These are phyloP conservation scores for Nomada flava DNA, from an alignment of 2,888 invertebrate genomes.

Conservation along the genomic window DNA sequence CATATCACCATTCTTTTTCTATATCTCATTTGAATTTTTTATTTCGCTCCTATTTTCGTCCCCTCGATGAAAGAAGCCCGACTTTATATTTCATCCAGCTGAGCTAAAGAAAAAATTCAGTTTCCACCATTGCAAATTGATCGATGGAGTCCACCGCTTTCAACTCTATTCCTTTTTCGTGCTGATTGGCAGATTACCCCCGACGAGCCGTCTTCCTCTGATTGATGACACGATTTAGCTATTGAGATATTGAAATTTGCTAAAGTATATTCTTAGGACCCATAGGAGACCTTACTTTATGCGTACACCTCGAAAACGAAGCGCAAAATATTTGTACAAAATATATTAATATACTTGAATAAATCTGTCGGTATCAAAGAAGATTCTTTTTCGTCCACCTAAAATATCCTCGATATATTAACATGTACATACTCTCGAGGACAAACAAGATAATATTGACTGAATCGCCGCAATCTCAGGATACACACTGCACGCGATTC, in stretches of 20 bases:
- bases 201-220: constrained; percentile 12
- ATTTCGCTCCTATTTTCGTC: neutral
- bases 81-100: neutral
- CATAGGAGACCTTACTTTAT: too few relatives aligned
- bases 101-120: neutral
- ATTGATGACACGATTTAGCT: constrained; percentile 30
- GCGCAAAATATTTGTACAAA: too few relatives aligned
- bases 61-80: neutral
- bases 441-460: constrained; percentile 2
- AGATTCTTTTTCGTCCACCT: neutral
- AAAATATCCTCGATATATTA: neutral
- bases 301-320: too few relatives aligned
- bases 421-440: too few relatives aligned
- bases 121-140: neutral
- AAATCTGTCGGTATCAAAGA: neutral
- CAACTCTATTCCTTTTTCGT: neutral
- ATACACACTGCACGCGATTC: neutral
- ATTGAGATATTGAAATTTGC: neutral
- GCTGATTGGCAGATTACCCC: constrained; percentile 28
- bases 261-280: too few relatives aligned
- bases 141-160: neutral
- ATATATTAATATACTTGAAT: neutral
- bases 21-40: neutral
- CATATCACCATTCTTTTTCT: neutral
- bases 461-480: neutral